Conservation (phyloP, 2,888 invertebrate species). For the Himalopsyche japonica region DNA sequence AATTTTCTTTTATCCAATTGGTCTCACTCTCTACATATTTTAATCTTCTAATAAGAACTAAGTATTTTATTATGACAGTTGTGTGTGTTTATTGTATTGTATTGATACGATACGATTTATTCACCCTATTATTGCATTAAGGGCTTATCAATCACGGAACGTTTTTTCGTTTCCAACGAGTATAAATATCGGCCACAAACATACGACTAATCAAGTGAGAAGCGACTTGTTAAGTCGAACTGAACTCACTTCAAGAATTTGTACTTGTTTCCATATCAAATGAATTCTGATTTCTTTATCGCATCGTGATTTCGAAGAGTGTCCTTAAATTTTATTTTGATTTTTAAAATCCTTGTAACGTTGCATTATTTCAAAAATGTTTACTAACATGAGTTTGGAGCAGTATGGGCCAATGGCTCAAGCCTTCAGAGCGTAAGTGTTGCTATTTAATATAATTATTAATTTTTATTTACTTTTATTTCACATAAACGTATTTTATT, state of each 20-base stretch:
- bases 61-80: not conserved
- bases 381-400: conserved; percentile 9
- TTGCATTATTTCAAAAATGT: conserved; percentile 4
- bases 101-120: not conserved
- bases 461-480: not conserved
- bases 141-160: conserved; percentile 54
- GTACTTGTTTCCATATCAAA: not conserved
- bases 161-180: not conserved
- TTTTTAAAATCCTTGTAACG: not conserved
- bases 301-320: not conserved
- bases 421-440: conserved; percentile 19
- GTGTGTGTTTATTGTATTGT: not conserved
- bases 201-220: conserved; percentile 51
- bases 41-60: not conserved
- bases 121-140: conserved; percentile 59
- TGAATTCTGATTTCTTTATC: conserved; percentile 2
- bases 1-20: not conserved
- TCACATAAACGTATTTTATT: not conserved
- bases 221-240: conserved; percentile 58
- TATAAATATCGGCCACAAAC: conserved; percentile 28
- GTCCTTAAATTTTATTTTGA: not conserved
- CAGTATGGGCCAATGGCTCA: conserved; percentile 17
- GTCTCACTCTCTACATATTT: not conserved
- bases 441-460: not conserved
- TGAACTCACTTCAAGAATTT: conserved; percentile 54